Conservation (phyloP, 2,797 vertebrate genomes). For the Alosa sapidissima region DNA sequence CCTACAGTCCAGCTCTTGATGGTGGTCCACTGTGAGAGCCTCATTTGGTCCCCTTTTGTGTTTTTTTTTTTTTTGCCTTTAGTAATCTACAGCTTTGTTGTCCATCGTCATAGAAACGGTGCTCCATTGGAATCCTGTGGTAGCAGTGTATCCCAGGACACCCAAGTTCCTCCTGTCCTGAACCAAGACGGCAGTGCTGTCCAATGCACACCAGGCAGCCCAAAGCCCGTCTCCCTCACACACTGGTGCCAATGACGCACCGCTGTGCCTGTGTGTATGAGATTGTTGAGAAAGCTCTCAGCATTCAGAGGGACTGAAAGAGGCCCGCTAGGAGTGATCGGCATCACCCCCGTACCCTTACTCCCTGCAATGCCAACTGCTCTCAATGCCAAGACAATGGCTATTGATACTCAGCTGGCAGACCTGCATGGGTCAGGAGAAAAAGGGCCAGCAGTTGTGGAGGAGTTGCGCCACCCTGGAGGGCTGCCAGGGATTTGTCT, state of each 20-base stretch:
- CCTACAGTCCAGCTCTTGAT: background rate
- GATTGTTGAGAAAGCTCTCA: background rate
- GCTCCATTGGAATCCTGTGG: background rate
- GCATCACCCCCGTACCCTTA: background rate
- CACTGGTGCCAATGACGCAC: background rate
- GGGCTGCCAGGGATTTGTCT: slow-evolving; percentile 47
- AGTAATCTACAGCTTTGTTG: background rate
- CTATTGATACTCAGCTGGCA: slow-evolving; percentile 44
- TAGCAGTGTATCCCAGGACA: background rate
- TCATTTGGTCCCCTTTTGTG: background rate
- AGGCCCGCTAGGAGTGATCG: background rate
- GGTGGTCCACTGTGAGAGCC: background rate
- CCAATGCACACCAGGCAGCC: background rate
- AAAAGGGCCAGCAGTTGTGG: background rate
- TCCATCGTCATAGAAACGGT: background rate
- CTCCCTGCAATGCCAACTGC: slow-evolving; percentile 24
- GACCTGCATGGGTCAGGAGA: slow-evolving; percentile 22
- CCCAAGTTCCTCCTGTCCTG: background rate
- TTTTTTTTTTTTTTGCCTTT: background rate
- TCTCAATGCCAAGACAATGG: slow-evolving; percentile 40
- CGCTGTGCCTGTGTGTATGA: background rate
- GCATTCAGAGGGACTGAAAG: background rate
- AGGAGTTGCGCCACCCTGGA: slow-evolving; percentile 34
- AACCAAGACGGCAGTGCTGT: background rate
- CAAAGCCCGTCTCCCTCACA: background rate